Percentiles rank a stretch among this genome's conserved stretches.
phyloP scores from a whole-genome alignment of 2,113 vertebrate species.

The Eulacestoma nigropectus region DNA sequence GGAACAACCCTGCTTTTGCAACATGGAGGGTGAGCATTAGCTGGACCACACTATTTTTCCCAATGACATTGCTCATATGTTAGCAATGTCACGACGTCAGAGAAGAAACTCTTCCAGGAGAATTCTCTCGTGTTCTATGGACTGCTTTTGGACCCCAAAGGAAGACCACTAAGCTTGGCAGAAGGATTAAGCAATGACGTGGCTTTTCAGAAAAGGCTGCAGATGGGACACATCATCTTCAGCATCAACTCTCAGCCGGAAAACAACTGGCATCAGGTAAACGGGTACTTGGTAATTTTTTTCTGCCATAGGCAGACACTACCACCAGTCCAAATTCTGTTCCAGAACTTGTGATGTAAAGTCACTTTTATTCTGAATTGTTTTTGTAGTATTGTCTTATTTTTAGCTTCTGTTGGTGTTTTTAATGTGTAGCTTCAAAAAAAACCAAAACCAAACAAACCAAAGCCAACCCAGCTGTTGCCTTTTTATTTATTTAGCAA shows the following conservation, averaged over 20 bases:
- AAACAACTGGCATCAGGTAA: background rate
- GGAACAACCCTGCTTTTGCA: background rate
- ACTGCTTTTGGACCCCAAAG: background rate
- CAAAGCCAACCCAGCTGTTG: background rate
- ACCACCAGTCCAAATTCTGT: background rate
- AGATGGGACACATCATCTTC: background rate
- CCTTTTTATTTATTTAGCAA: background rate
- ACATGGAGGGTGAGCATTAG: background rate
- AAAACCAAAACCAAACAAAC: background rate
- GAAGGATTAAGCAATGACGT: background rate
- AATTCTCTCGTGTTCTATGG: background rate
- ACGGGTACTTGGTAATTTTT: background rate
- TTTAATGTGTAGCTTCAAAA: background rate
- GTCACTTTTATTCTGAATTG: background rate
- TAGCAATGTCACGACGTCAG: background rate
- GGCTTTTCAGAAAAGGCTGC: background rate
- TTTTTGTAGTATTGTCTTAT: background rate
- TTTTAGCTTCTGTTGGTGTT: background rate
- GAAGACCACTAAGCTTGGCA: rapidly evolving
- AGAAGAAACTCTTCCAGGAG: background rate
- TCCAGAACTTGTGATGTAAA: background rate
- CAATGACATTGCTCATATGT: background rate
- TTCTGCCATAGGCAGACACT: background rate
- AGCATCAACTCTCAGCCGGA: background rate
- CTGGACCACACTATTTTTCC: background rate